Conservation (phyloP, 30 jellyfish, hydroid and myxozoan genomes). For the Hydra vulgaris region DNA sequence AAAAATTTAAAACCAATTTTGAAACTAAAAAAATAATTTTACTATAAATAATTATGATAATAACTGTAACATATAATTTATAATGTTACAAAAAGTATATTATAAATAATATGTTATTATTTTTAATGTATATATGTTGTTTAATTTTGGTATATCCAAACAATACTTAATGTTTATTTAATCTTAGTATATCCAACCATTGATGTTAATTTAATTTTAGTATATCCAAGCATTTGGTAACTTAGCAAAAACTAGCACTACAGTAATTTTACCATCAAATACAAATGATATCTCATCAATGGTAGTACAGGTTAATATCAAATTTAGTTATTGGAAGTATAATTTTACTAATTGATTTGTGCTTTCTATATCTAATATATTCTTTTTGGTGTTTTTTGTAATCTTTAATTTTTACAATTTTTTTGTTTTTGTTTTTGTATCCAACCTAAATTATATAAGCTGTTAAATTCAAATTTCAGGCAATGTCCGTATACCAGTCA, state of each 20-base stretch:
- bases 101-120: no score
- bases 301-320: slow-evolving; percentile 97
- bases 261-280: slow-evolving; percentile 87
- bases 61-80: no score
- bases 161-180: no score
- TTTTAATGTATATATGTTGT: no score
- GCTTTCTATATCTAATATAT: not conserved
- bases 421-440: no score
- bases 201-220: slow-evolving; percentile 23
- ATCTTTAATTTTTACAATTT: no score
- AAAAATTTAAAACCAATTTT: no score
- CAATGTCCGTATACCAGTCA: slow-evolving; percentile 78
- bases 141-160: no score
- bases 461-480: slow-evolving; percentile 43
- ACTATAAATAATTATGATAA: no score
- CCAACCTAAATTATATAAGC: not conserved
- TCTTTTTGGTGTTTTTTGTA: not conserved
- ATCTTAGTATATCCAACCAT: no score
- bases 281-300: slow-evolving; percentile 86
- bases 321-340: not conserved
- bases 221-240: slow-evolving; percentile 87
- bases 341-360: not conserved
- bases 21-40: no score
- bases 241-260: slow-evolving; percentile 89
- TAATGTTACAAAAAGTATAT: no score